Evolutionary conservation across 2,888 invertebrate genomes (phyloP).

Genomic region (Mythimna pallens): DNA sequence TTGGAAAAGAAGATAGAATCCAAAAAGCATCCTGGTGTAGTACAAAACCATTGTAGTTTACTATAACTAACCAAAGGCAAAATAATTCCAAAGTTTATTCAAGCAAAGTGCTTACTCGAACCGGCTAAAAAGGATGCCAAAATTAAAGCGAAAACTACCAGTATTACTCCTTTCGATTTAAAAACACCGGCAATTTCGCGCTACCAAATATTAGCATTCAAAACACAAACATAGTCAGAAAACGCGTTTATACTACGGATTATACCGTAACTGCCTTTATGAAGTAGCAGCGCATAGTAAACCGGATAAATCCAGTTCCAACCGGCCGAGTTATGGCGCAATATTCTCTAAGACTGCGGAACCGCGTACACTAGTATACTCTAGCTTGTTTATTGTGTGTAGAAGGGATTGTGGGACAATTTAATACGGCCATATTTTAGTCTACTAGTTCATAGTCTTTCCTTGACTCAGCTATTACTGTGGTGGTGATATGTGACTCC

Average conservation of each 20-base stretch:
- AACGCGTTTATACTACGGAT: constrained; percentile 58
- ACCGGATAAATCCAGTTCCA: constrained; percentile 62
- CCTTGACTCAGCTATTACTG: neutral
- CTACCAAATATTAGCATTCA: constrained; percentile 55
- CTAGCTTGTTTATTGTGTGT: constrained; percentile 54
- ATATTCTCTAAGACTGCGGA: constrained; percentile 63
- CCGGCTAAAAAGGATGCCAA: constrained; percentile 5
- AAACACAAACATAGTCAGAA: constrained; percentile 46
- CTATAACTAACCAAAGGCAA: constrained; percentile 1
- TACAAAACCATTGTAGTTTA: neutral
- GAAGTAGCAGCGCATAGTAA: constrained; percentile 63
- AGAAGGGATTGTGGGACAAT: constrained; percentile 48
- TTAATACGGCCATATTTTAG: constrained; percentile 46
- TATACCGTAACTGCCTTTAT: constrained; percentile 69
- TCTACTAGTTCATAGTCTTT: constrained; percentile 27
- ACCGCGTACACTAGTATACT: constrained; percentile 45
- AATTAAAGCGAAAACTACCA: constrained; percentile 3
- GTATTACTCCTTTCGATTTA: constrained; percentile 24
- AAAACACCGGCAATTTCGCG: constrained; percentile 40
- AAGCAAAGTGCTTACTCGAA: constrained; percentile 15
- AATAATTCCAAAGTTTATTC: constrained; percentile 23
- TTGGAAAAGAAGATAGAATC: neutral
- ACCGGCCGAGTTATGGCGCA: constrained; percentile 59
- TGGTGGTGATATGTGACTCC: neutral
- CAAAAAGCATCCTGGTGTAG: neutral